Evolutionary conservation across 1,140 invertebrate genomes (phyloP).

Genomic region (Danaus plexippus): DNA sequence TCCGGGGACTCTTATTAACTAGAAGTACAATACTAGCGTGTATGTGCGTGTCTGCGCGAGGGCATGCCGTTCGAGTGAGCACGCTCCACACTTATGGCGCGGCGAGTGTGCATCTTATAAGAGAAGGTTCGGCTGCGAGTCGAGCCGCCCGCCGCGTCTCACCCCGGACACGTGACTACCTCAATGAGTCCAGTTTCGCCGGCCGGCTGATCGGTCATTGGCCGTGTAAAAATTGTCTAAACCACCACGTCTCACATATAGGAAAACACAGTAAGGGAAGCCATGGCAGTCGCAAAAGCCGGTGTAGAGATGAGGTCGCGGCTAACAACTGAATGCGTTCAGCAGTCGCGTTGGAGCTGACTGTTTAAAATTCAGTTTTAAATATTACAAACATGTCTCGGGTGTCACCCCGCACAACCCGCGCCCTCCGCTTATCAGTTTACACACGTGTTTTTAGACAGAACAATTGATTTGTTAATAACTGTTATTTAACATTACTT

Average conservation of each 20-base stretch:
- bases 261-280: slow-evolving; percentile 31
- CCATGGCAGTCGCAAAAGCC: slow-evolving; percentile 30
- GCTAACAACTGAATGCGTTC: slow-evolving; percentile 22
- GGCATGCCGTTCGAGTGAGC: slow-evolving; percentile 56
- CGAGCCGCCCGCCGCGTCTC: slow-evolving; percentile 61
- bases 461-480: no score
- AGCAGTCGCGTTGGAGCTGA: slow-evolving; percentile 12
- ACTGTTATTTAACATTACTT: no score
- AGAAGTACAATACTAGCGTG: slow-evolving; percentile 34
- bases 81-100: slow-evolving; percentile 60
- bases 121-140: slow-evolving; percentile 58
- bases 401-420: slow-evolving; percentile 32
- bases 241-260: slow-evolving; percentile 40
- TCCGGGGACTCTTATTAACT: slow-evolving; percentile 44
- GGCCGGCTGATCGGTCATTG: slow-evolving; percentile 61
- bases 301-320: slow-evolving; percentile 23
- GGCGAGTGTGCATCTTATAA: slow-evolving; percentile 66
- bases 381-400: slow-evolving; percentile 38
- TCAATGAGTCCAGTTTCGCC: slow-evolving; percentile 48
- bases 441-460: slow-evolving; percentile 5
- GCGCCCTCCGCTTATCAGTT: slow-evolving; percentile 19
- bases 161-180: slow-evolving; percentile 68
- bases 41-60: slow-evolving; percentile 36
- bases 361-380: slow-evolving; percentile 25
- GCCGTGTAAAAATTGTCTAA: slow-evolving; percentile 52